Evolutionary conservation across 1,140 invertebrate genomes (phyloP).

Genomic region (Triops cancriformis): DNA sequence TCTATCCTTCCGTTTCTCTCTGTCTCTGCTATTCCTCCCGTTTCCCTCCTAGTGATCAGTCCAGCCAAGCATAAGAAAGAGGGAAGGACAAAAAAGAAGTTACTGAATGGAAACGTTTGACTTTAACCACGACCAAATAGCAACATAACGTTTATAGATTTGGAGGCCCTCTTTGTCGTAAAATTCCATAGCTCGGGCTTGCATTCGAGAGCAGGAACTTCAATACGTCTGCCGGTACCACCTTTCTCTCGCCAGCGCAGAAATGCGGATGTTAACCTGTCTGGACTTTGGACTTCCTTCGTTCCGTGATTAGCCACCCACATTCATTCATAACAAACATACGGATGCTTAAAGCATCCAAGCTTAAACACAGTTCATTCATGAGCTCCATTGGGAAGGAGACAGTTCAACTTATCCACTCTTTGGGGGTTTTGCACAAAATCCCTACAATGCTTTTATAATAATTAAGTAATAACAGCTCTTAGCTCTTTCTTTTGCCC

Average conservation of each 20-base stretch:
- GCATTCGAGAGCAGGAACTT: no score
- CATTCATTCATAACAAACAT: slow-evolving; percentile 14
- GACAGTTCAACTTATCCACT: background rate
- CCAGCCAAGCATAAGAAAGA: slow-evolving; percentile 12
- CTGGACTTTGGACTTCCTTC: background rate
- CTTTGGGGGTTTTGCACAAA: background rate
- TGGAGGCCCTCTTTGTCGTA: no score
- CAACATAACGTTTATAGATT: background rate
- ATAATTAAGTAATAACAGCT: no score
- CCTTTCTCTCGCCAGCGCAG: no score
- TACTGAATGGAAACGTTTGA: slow-evolving; percentile 16
- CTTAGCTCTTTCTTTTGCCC: no score
- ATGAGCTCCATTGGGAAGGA: background rate
- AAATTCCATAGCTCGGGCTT: no score
- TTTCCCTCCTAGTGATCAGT: background rate
- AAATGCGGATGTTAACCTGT: slow-evolving; percentile 11
- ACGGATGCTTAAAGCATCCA: background rate
- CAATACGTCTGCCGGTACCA: no score
- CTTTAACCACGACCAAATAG: slow-evolving; percentile 15
- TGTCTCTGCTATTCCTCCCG: background rate
- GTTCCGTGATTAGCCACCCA: slow-evolving; percentile 15
- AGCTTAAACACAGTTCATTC: background rate
- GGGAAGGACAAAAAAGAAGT: background rate
- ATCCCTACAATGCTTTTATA: no score
- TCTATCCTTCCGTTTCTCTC: no score